These are phyloP conservation scores for Dryomyza anilis DNA, from an alignment of 2,888 invertebrate species.

Conservation along the genomic window DNA sequence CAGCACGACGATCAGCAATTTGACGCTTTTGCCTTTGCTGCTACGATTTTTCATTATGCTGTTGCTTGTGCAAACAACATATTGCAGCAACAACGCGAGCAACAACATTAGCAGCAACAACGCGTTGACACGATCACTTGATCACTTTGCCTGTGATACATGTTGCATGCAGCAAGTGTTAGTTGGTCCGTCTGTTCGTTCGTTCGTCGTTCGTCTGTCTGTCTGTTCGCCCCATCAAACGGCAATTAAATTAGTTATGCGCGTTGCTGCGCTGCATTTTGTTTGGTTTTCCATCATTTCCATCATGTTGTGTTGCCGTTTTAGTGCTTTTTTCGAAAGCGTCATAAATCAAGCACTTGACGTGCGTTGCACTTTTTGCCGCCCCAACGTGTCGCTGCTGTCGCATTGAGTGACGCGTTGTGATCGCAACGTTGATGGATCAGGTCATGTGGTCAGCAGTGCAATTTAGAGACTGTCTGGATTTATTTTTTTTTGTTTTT, in stretches of 20 bases:
- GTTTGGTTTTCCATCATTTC: not conserved
- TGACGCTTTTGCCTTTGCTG: constrained; percentile 25
- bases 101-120: constrained; percentile 8
- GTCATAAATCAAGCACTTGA: constrained; percentile 40
- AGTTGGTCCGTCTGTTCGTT: not conserved
- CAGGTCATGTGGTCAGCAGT: not conserved
- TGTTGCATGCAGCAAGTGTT: constrained; percentile 6
- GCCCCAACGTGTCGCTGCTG: not conserved
- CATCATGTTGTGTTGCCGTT: not conserved
- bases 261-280: not conserved
- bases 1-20: not conserved
- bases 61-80: not conserved
- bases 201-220: not conserved
- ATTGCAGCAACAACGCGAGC: not conserved
- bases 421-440: too few relatives aligned
- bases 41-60: not conserved
- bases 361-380: not conserved
- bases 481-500: not conserved
- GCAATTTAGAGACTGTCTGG: too few relatives aligned
- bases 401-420: not conserved
- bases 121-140: constrained; percentile 35
- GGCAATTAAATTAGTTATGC: constrained; percentile 41
- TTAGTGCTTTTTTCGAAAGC: constrained; percentile 31
- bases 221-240: constrained; percentile 30
- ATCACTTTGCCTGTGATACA: constrained; percentile 27